These are phyloP conservation scores for Platichthys flesus DNA, from an alignment of 2,113 vertebrate species.

Conservation along the genomic window DNA sequence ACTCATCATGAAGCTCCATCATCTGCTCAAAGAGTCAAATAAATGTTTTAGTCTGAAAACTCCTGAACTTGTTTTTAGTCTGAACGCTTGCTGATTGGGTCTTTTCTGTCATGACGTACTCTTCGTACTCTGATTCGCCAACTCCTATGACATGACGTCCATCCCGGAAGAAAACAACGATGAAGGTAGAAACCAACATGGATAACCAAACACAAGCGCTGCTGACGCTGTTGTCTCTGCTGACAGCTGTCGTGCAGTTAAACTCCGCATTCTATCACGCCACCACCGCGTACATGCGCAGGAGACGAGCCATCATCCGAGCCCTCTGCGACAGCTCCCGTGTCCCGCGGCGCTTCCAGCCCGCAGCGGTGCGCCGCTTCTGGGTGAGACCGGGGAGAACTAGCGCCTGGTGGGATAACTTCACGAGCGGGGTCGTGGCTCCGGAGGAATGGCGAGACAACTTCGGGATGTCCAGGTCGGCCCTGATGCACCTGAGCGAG, in stretches of 20 bases:
- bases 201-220: background rate
- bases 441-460: background rate
- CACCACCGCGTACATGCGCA: background rate
- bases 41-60: no score
- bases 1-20: no score
- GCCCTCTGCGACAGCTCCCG: background rate
- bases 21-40: no score
- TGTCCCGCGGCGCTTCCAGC: background rate
- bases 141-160: background rate
- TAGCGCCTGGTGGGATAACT: background rate
- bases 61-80: background rate
- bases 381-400: background rate
- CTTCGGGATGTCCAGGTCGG: background rate
- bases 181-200: background rate
- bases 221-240: background rate
- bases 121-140: background rate
- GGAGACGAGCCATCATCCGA: background rate
- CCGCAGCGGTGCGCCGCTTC: background rate
- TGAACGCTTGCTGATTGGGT: background rate
- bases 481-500: background rate
- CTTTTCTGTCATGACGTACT: background rate
- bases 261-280: background rate
- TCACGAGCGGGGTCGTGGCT: background rate
- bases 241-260: background rate
- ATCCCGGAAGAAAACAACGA: background rate